A percentile compares a stretch with the other conserved stretches of the same genome.
phyloP scores from a whole-genome alignment of 2,888 invertebrate genomes.

The Bruchidius siliquastri region DNA sequence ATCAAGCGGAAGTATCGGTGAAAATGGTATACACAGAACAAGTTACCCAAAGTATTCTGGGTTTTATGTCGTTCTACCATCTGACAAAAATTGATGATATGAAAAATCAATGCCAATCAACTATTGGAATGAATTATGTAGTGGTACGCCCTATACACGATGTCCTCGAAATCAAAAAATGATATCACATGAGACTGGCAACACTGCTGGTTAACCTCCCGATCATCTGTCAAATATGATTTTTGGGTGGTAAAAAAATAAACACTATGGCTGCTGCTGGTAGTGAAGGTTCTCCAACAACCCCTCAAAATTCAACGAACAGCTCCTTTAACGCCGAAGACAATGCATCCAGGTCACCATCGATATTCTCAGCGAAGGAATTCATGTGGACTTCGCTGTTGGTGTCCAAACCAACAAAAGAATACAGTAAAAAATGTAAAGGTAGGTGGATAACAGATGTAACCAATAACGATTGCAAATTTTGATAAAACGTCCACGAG shows the following conservation, averaged over 20 bases:
- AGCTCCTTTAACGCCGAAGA: slow-evolving; percentile 29
- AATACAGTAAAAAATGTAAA: slow-evolving; percentile 26
- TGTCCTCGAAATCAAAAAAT: no score
- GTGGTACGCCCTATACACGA: no score
- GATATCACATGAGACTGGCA: no score
- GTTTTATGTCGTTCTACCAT: no score
- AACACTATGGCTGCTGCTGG: slow-evolving; percentile 41
- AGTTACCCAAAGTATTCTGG: no score
- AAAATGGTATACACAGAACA: no score
- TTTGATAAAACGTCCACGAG: background rate
- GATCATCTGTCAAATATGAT: background rate
- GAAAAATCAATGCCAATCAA: no score
- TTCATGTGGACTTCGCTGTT: slow-evolving; percentile 44
- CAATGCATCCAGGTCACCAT: slow-evolving; percentile 53
- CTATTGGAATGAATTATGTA: no score
- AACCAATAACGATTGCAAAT: background rate
- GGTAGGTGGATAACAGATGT: slow-evolving; percentile 8
- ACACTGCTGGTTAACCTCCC: background rate
- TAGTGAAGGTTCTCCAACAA: slow-evolving; percentile 48
- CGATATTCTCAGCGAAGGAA: slow-evolving; percentile 53
- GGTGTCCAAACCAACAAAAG: slow-evolving; percentile 30
- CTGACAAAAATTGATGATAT: no score
- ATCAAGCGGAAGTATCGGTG: no score
- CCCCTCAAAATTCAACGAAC: slow-evolving; percentile 29
- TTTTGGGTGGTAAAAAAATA: background rate